phyloP scores from a whole-genome alignment of 1,140 invertebrate species.

The Macrosteles quadrilineatus region DNA sequence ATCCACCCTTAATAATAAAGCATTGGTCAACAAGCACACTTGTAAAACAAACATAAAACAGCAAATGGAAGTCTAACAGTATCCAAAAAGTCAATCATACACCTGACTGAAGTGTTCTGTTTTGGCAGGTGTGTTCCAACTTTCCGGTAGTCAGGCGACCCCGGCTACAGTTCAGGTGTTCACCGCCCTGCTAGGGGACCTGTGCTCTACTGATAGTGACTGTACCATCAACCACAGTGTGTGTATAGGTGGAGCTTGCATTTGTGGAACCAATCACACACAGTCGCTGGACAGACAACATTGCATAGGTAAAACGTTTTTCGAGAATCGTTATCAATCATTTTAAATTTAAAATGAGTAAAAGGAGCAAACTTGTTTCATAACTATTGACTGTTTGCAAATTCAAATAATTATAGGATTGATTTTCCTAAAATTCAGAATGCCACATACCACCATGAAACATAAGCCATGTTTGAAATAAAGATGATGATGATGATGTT shows the following conservation, averaged over 20 bases:
- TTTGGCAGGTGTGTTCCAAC: conserved; percentile 17
- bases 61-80: too few relatives aligned
- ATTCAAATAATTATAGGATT: not conserved
- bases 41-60: too few relatives aligned
- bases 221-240: conserved; percentile 70
- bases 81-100: too few relatives aligned
- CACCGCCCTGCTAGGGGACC: conserved; percentile 66
- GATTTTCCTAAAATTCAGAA: too few relatives aligned
- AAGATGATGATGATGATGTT: too few relatives aligned
- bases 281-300: conserved; percentile 69
- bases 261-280: conserved; percentile 64
- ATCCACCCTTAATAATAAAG: too few relatives aligned
- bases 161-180: conserved; percentile 31
- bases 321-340: conserved; percentile 41
- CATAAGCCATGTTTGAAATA: too few relatives aligned
- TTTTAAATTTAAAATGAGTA: not conserved
- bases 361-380: not conserved
- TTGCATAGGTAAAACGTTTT: conserved; percentile 70
- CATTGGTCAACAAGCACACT: too few relatives aligned
- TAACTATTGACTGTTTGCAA: not conserved
- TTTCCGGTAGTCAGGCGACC: conserved; percentile 15
- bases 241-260: conserved; percentile 71
- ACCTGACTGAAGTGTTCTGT: too few relatives aligned
- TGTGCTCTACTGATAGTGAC: conserved; percentile 71
- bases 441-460: too few relatives aligned